Percentiles rank a stretch among this genome's conserved stretches.
Evolutionary conservation across 2,113 vertebrate species (phyloP).

Genomic region (Dipodomys stephensi): DNA sequence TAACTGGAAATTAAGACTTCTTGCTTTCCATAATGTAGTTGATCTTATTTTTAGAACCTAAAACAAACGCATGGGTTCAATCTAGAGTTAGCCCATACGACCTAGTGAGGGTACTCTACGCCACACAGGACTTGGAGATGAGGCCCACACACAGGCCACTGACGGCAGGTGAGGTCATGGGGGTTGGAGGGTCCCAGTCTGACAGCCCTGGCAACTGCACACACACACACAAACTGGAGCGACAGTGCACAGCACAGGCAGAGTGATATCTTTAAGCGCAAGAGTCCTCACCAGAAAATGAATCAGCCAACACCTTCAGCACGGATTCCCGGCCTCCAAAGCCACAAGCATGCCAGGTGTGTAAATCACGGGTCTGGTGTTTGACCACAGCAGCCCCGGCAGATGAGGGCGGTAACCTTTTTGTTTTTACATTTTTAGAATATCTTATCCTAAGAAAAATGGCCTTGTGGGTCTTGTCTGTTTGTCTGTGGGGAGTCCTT

Average conservation of each 20-base stretch:
- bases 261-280: no score
- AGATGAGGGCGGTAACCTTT: no score
- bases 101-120: no score
- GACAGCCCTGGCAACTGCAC: not conserved
- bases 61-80: not conserved
- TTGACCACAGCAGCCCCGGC: not conserved
- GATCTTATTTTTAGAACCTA: not conserved
- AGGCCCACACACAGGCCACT: no score
- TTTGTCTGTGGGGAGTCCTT: no score
- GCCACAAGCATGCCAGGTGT: no score
- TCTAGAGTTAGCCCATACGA: not conserved
- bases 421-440: not conserved
- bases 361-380: not conserved
- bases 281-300: no score
- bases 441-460: not conserved
- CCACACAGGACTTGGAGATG: not conserved
- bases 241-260: no score
- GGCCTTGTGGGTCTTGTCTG: not conserved
- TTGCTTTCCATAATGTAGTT: accelerated
- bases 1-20: accelerated
- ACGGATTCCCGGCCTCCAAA: not conserved
- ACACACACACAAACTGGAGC: no score
- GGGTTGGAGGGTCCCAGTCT: not conserved
- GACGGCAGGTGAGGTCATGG: not conserved
- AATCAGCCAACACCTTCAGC: not conserved